Evolutionary conservation across 2,888 invertebrate species (phyloP).

Genomic region (Euphydryas editha): DNA sequence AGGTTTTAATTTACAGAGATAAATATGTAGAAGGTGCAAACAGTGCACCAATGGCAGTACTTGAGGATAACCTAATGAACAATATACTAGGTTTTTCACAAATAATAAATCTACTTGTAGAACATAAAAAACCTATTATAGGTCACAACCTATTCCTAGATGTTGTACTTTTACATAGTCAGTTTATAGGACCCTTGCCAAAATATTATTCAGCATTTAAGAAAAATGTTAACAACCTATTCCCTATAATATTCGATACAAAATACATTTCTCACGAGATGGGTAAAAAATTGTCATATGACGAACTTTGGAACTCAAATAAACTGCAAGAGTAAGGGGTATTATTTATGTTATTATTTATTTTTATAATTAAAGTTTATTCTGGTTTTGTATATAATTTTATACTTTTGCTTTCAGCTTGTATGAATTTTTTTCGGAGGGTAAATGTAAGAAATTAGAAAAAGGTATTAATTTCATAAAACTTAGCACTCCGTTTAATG

Average conservation of each 20-base stretch:
- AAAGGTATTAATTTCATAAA: constrained; percentile 60
- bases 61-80: constrained; percentile 79
- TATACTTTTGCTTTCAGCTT: constrained; percentile 65
- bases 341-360: neutral
- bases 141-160: constrained; percentile 91
- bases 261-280: constrained; percentile 87
- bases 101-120: constrained; percentile 84
- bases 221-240: constrained; percentile 81
- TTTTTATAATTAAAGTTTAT: neutral
- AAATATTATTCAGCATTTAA: constrained; percentile 86
- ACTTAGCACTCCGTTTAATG: constrained; percentile 61
- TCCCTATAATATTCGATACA: constrained; percentile 89
- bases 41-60: constrained; percentile 59
- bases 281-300: constrained; percentile 64
- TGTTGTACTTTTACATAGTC: constrained; percentile 87
- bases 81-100: constrained; percentile 86
- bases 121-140: constrained; percentile 87
- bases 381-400: neutral
- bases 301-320: constrained; percentile 80
- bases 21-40: constrained; percentile 68
- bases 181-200: constrained; percentile 88
- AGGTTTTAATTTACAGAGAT: constrained; percentile 73
- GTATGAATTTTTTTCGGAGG: constrained; percentile 84
- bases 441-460: constrained; percentile 65
- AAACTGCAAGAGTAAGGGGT: constrained; percentile 75